Evolutionary conservation across 2,113 vertebrate genomes (phyloP).

Genomic region (Salvelinus sp.): DNA sequence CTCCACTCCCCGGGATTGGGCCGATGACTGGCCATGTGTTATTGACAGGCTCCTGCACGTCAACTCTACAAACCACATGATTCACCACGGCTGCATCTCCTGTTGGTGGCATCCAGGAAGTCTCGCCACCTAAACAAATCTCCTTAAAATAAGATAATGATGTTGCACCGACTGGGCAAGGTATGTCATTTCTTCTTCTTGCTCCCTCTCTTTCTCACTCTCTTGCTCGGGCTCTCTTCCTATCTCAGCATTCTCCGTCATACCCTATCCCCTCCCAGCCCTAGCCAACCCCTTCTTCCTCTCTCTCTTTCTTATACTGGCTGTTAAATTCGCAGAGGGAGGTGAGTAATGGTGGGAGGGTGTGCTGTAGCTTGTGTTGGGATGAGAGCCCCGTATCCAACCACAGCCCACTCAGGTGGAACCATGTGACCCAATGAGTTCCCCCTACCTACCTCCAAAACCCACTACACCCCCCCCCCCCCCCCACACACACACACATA

Average conservation of each 20-base stretch:
- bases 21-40: slow-evolving; percentile 71
- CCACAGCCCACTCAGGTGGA: slow-evolving; percentile 54
- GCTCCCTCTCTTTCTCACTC: slow-evolving; percentile 8
- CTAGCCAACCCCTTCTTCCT: slow-evolving; percentile 2
- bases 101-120: slow-evolving; percentile 69
- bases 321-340: slow-evolving; percentile 60
- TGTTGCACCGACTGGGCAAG: slow-evolving; percentile 66
- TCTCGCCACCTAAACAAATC: slow-evolving; percentile 66
- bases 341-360: slow-evolving; percentile 44
- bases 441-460: background rate
- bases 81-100: slow-evolving; percentile 63
- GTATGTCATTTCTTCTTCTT: slow-evolving; percentile 60
- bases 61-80: slow-evolving; percentile 59
- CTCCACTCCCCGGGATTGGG: slow-evolving; percentile 37
- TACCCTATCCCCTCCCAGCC: slow-evolving; percentile 8
- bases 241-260: slow-evolving; percentile 33
- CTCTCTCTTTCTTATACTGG: slow-evolving; percentile 60
- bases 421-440: slow-evolving; percentile 57
- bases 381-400: slow-evolving; percentile 53
- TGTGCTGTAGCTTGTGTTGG: slow-evolving; percentile 10
- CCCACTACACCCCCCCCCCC: background rate
- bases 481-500: background rate
- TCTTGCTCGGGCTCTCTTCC: slow-evolving; percentile 32
- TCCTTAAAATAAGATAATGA: slow-evolving; percentile 69
- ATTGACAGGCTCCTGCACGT: slow-evolving; percentile 68